phyloP scores from a whole-genome alignment of 2,113 vertebrate genomes.

The Erpornis zantholeuca region DNA sequence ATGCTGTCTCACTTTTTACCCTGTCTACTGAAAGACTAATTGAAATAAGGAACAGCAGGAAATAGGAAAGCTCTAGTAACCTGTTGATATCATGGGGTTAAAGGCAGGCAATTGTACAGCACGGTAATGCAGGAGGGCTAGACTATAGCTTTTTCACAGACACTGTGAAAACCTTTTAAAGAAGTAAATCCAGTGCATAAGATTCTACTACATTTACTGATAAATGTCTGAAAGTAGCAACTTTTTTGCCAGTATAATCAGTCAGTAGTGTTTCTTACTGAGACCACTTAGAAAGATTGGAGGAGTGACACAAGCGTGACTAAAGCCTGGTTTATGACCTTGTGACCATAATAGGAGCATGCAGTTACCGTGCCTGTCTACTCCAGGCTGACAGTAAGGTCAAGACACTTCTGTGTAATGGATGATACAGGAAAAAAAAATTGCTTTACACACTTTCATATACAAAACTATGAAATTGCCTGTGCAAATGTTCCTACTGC shows the following conservation, averaged over 20 bases:
- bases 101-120: not conserved
- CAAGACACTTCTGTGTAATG: not conserved
- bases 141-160: not conserved
- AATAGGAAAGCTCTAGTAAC: not conserved
- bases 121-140: not conserved
- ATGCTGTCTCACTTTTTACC: not conserved
- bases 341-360: not conserved
- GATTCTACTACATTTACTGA: not conserved
- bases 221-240: not conserved
- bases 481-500: not conserved
- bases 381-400: not conserved
- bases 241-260: not conserved
- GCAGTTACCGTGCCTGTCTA: not conserved
- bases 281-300: not conserved
- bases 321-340: not conserved
- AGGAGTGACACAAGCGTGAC: not conserved
- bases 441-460: not conserved
- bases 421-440: not conserved
- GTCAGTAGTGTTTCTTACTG: not conserved
- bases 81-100: not conserved
- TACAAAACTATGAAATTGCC: not conserved
- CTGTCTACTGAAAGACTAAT: not conserved
- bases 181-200: not conserved
- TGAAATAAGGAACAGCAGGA: not conserved
- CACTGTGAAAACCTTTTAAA: not conserved